A percentile compares a stretch with the other conserved stretches of the same genome.
phyloP scores from a whole-genome alignment of 2,113 vertebrate species.

The Apodemus sylvaticus region DNA sequence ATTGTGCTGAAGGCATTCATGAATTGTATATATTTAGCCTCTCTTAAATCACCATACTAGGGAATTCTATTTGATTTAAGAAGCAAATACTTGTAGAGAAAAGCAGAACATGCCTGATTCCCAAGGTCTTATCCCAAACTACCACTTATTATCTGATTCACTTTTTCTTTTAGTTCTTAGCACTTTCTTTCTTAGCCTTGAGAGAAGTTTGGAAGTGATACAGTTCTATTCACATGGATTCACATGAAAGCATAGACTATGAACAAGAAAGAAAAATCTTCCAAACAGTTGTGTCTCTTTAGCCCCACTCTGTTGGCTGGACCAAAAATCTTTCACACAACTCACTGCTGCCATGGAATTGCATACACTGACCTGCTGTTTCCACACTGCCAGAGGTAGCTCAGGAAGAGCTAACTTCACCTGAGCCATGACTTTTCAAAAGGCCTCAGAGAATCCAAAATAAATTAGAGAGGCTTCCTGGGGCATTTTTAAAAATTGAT shows the following conservation, averaged over 20 bases:
- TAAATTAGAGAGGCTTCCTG: background rate
- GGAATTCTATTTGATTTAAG: background rate
- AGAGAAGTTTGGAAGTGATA: background rate
- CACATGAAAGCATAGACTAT: background rate
- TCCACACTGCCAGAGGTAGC: conserved; percentile 15
- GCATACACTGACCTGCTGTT: background rate
- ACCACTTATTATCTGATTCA: background rate
- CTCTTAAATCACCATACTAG: background rate
- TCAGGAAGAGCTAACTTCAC: conserved; percentile 54
- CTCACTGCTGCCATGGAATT: background rate
- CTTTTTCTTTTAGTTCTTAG: background rate
- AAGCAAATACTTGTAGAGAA: background rate
- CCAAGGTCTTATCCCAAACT: background rate
- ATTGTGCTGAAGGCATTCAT: background rate
- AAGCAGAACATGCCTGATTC: conserved; percentile 28
- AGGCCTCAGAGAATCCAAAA: background rate
- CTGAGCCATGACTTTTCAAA: conserved; percentile 42
- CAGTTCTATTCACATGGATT: background rate
- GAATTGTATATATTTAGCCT: background rate
- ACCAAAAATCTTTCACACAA: background rate
- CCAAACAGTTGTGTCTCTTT: background rate
- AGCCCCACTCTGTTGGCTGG: background rate
- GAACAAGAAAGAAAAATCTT: background rate
- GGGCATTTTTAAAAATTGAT: background rate
- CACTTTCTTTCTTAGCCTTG: background rate